A percentile compares a stretch with the other conserved stretches of the same genome.
These are phyloP conservation scores for Hetaerina titia DNA, from an alignment of 2,888 invertebrate genomes.

Conservation along the genomic window DNA sequence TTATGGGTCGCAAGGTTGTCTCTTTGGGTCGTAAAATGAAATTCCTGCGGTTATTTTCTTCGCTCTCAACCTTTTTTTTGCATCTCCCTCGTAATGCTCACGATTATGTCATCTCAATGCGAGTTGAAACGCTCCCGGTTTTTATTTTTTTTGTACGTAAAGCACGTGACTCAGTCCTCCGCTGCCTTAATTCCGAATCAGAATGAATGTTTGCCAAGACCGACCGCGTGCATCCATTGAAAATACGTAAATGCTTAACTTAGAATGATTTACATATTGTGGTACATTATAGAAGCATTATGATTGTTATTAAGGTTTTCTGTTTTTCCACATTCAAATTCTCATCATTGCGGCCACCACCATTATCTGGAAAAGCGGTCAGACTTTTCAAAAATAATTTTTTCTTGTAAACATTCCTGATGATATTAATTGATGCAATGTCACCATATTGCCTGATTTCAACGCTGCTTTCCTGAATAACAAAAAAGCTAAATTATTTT, in stretches of 20 bases:
- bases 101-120: neutral
- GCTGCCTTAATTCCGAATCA: neutral
- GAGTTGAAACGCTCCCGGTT: neutral
- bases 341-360: no score
- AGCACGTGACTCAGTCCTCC: neutral
- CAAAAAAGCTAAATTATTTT: no score
- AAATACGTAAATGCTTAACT: neutral
- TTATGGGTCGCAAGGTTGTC: slow-evolving; percentile 21
- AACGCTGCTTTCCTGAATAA: no score
- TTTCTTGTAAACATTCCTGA: no score
- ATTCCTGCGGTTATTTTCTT: neutral
- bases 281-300: neutral
- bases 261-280: neutral
- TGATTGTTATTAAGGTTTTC: neutral
- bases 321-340: no score
- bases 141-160: neutral
- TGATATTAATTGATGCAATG: no score
- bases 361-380: no score
- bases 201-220: neutral
- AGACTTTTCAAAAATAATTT: no score
- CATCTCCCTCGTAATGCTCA: neutral
- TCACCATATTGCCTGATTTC: no score
- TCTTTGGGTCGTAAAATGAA: neutral
- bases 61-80: neutral
- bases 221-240: neutral